Evolutionary conservation across 2,888 invertebrate species (phyloP), one percentile per base, ranked within the genome.

Genomic region (Eristalis intricaria): DNA sequence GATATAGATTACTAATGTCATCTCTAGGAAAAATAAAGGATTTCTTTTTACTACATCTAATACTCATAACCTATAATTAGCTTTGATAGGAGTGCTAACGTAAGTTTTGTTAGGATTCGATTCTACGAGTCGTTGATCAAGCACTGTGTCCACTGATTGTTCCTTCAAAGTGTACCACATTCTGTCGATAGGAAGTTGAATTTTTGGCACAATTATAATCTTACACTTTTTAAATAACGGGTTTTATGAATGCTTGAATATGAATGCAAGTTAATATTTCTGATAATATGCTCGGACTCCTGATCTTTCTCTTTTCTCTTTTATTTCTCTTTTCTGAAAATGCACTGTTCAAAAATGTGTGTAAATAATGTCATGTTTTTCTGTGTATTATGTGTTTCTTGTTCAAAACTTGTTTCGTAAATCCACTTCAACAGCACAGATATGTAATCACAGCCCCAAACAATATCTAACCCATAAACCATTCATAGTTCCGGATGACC

Each of bases 401-500:
- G 60, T 78, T 22, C 60, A 73, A 70, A 29, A 56, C 4, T n/a
- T 50, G 43, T 50, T 8, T 19, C 19, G n/a, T 19, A 15, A 22
- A 58, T 23, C 64, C 74, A 82, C 82, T 82, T 82, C 74, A 69
- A 74, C 73, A 70, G 82, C 86, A 82, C 86, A 78, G 70, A 83
- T 78, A 66, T 29, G 15, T 73, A 29, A 15, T 7, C 50, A 50
- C 43, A 19, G 61, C 65, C 32, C 50, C 63, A 23, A 73, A 68
- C 32, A 71, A 82, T 70, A 60, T 74, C 75, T 71, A 78, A 70
- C 60, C 23, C 40, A 38, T 19, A 66, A 78, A 70, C 65, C 10
- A 75, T 73, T 70, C 78, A 22, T 94, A 97, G 97, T 97, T 91
- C 95, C 96, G 89, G 95, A 95, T 90, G 97, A 97, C 93, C 93